Evolutionary conservation across 2,797 vertebrate genomes (phyloP).

Genomic region (Periparus ater): DNA sequence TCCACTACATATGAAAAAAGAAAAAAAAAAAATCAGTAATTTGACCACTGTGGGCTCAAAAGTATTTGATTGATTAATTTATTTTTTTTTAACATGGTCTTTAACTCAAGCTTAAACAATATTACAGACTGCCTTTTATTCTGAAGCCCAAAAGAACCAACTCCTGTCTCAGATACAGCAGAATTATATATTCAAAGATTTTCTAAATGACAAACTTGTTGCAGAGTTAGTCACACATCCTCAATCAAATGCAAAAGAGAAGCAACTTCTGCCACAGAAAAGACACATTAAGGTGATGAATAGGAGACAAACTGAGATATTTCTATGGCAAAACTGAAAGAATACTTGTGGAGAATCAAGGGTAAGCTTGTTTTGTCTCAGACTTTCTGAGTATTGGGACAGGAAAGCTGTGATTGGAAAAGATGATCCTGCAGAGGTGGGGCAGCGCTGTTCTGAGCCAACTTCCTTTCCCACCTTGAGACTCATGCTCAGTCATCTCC

Average conservation of each 20-base stretch:
- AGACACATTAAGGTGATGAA: not conserved
- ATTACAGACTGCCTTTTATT: not conserved
- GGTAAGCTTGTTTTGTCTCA: not conserved
- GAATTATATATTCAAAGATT: not conserved
- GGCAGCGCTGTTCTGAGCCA: accelerated
- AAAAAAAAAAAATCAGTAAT: not conserved
- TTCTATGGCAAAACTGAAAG: not conserved
- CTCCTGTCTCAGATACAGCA: not conserved
- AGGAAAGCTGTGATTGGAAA: not conserved
- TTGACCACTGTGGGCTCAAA: not conserved
- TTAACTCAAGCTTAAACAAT: not conserved
- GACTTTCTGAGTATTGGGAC: not conserved
- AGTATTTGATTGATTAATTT: not conserved
- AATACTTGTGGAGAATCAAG: not conserved
- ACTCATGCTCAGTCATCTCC: not conserved
- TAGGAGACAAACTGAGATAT: not conserved
- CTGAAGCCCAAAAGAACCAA: not conserved
- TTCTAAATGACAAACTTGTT: not conserved
- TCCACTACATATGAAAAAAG: not conserved
- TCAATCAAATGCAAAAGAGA: not conserved
- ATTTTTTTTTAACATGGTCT: not conserved
- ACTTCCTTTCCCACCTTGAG: not conserved
- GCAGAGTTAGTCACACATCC: not conserved
- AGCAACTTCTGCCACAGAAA: not conserved
- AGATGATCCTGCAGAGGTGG: not conserved